Percentiles rank a stretch among this genome's conserved stretches.
These are phyloP conservation scores for Manis pentadactyla DNA, from an alignment of 2,797 vertebrate species.

Conservation along the genomic window DNA sequence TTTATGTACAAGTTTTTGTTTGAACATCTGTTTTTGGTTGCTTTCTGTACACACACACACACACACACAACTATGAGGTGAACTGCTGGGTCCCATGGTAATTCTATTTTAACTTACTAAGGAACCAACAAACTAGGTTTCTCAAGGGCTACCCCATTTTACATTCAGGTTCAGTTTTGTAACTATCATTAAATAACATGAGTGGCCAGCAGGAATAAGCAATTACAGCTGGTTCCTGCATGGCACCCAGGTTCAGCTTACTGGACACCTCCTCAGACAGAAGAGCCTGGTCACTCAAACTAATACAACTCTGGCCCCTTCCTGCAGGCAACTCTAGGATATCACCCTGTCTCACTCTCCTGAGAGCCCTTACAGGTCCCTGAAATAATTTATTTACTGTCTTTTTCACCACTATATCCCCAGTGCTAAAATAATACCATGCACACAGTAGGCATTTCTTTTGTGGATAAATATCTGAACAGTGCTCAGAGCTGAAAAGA, in stretches of 20 bases:
- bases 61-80: no score
- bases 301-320: not conserved
- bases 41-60: not conserved
- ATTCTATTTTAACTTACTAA: slow-evolving; percentile 13
- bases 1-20: not conserved
- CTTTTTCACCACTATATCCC: not conserved
- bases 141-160: not conserved
- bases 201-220: not conserved
- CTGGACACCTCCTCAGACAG: not conserved
- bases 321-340: not conserved
- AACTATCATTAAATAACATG: not conserved
- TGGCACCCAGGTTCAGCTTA: not conserved
- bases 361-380: not conserved
- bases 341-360: not conserved
- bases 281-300: not conserved
- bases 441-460: not conserved
- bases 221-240: not conserved
- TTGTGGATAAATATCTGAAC: not conserved
- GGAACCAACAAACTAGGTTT: not conserved
- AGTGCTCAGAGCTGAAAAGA: not conserved
- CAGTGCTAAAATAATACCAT: not conserved
- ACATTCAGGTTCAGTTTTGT: not conserved
- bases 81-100: not conserved
- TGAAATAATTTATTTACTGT: not conserved
- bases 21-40: slow-evolving; percentile 15